phyloP scores from a whole-genome alignment of 2,797 vertebrate genomes.

The Siniperca obscura region DNA sequence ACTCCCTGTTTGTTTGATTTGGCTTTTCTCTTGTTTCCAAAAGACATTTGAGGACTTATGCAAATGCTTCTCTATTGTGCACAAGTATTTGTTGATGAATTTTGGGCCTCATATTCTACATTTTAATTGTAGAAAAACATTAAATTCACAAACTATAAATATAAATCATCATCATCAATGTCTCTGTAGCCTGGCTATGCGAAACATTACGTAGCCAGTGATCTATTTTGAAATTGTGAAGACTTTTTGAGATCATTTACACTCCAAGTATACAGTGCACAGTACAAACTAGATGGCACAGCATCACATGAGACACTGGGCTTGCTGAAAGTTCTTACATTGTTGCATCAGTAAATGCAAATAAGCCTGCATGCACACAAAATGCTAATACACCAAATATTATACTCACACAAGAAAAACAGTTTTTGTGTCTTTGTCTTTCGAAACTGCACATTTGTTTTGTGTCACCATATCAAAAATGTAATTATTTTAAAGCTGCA shows the following conservation, averaged over 20 bases:
- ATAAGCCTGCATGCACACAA: neutral
- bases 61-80: neutral
- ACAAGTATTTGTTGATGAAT: neutral
- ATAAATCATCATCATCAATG: neutral
- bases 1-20: slow-evolving; percentile 13
- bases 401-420: neutral
- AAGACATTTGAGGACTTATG: neutral
- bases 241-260: neutral
- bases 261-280: neutral
- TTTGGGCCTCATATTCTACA: neutral
- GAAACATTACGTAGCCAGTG: too few species aligned
- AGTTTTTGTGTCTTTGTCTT: neutral
- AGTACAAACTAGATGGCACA: neutral
- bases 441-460: neutral
- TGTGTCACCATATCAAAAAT: neutral
- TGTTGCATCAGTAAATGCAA: slow-evolving; percentile 30
- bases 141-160: neutral
- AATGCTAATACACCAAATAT: neutral
- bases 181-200: neutral
- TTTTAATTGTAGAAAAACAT: neutral
- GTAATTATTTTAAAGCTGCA: neutral
- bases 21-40: slow-evolving; percentile 3
- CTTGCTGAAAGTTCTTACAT: neutral
- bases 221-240: neutral
- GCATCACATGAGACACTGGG: neutral